phyloP scores from a whole-genome alignment of 2,797 vertebrate genomes.

The Picus viridis region DNA sequence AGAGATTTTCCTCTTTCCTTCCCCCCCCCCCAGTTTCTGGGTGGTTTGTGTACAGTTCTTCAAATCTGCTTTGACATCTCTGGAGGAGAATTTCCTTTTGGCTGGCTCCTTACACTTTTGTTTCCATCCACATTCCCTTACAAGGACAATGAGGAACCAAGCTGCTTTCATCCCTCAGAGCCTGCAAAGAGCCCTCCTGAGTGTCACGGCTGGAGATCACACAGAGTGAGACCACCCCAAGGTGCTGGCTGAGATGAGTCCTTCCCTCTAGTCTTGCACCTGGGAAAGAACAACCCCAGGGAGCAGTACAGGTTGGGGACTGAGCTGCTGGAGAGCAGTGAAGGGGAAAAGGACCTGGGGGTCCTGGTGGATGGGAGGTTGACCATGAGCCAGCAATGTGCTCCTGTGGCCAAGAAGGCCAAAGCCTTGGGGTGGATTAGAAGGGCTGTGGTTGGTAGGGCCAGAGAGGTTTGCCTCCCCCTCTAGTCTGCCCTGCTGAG shows the following conservation, averaged over 20 bases:
- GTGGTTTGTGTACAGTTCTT: conserved; percentile 7
- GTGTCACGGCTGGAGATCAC: not conserved
- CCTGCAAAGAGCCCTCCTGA: not conserved
- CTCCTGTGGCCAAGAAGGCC: no score
- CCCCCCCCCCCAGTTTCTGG: not conserved
- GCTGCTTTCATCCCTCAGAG: not conserved
- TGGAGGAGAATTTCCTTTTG: conserved; percentile 33
- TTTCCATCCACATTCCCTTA: conserved; percentile 44
- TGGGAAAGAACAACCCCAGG: no score
- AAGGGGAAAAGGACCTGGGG: no score
- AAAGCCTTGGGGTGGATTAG: no score
- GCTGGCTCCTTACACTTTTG: not conserved
- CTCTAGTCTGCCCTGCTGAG: no score
- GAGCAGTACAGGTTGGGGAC: no score
- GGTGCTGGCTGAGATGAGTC: not conserved
- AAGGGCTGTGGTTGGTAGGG: no score
- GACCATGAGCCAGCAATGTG: no score
- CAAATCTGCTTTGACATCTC: conserved; percentile 26
- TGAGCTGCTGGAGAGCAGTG: no score
- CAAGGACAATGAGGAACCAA: not conserved
- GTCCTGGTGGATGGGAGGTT: no score
- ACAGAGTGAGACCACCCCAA: not conserved
- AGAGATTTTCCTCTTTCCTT: not conserved
- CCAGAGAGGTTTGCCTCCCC: no score
- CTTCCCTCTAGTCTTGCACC: not conserved